These are phyloP conservation scores for Anoplopoma fimbria DNA, from an alignment of 2,113 vertebrate species.

Conservation along the genomic window DNA sequence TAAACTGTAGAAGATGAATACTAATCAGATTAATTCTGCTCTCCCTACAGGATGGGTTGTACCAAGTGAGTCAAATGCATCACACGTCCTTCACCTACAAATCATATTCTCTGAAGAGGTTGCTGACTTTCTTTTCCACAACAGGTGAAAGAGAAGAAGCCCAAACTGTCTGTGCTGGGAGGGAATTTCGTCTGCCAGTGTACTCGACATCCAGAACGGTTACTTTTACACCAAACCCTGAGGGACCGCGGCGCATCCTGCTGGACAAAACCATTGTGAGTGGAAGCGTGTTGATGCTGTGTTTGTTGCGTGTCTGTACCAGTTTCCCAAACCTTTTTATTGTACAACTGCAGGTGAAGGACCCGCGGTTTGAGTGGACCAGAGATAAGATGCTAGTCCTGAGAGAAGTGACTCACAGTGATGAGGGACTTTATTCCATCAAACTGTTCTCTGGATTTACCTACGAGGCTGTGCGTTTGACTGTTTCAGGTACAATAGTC, in stretches of 20 bases:
- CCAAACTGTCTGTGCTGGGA: conserved; percentile 72
- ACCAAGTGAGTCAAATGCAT: conserved; percentile 58
- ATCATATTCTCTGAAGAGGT: neutral
- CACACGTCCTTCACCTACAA: neutral
- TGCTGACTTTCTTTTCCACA: neutral
- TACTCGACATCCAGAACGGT: conserved; percentile 75
- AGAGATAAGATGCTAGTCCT: conserved; percentile 76
- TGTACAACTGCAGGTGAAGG: conserved; percentile 68
- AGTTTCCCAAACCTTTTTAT: neutral
- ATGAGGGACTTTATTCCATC: conserved; percentile 89
- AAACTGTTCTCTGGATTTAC: conserved; percentile 73
- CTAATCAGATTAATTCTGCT: conserved; percentile 11
- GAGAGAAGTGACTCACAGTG: conserved; percentile 73
- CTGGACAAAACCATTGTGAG: conserved; percentile 76
- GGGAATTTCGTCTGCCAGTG: conserved; percentile 77
- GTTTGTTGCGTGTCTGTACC: neutral
- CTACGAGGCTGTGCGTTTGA: conserved; percentile 78
- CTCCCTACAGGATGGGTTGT: conserved; percentile 48
- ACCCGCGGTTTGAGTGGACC: conserved; percentile 78
- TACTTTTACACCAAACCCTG: conserved; percentile 66
- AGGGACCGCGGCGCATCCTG: conserved; percentile 62
- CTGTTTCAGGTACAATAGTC: conserved; percentile 71
- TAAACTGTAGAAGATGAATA: neutral
- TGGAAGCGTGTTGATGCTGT: neutral
- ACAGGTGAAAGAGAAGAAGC: conserved; percentile 73